Conservation (phyloP, 2,888 invertebrate species). For the Platynereis dumerilii region DNA sequence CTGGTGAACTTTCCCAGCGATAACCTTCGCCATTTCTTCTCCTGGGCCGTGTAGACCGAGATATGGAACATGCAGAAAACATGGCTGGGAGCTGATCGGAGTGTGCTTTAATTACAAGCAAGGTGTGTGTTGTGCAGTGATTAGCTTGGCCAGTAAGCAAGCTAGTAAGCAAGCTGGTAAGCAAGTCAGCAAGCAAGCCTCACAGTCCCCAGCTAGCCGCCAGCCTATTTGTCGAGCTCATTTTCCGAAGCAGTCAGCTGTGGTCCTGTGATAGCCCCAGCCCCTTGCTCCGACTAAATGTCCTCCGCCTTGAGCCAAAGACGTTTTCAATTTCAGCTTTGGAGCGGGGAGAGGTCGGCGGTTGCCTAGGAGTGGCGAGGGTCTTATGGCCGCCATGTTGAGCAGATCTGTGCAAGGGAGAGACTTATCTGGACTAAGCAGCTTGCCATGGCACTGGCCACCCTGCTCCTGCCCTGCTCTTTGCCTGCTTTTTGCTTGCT, state of each 20-base stretch:
- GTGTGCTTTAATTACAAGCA: constrained; percentile 5
- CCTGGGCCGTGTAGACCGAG: too few species aligned
- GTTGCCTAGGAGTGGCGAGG: too few species aligned
- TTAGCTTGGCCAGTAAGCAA: background rate
- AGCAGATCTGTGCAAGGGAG: too few species aligned
- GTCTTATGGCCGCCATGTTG: too few species aligned
- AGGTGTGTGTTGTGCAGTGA: constrained; percentile 2
- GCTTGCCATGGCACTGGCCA: too few species aligned
- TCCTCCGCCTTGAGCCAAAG: background rate
- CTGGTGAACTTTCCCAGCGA: too few species aligned
- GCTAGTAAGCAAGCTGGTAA: background rate
- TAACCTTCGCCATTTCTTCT: too few species aligned
- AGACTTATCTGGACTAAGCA: too few species aligned
- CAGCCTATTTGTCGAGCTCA: constrained; percentile 17
- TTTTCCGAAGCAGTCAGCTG: constrained; percentile 20
- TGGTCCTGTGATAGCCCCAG: constrained; percentile 18
- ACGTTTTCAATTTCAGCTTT: constrained; percentile 25
- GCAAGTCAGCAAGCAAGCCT: background rate
- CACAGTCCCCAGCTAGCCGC: background rate
- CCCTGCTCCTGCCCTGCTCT: too few species aligned
- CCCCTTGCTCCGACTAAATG: constrained; percentile 13
- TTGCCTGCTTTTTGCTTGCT: too few species aligned
- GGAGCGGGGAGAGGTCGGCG: too few species aligned
- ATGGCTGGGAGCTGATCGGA: background rate
- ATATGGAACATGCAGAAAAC: too few species aligned